A percentile compares a stretch with the other conserved stretches of the same genome.
Evolutionary conservation across 2,113 vertebrate species (phyloP).

Genomic region (Salvelinus namaycush): DNA sequence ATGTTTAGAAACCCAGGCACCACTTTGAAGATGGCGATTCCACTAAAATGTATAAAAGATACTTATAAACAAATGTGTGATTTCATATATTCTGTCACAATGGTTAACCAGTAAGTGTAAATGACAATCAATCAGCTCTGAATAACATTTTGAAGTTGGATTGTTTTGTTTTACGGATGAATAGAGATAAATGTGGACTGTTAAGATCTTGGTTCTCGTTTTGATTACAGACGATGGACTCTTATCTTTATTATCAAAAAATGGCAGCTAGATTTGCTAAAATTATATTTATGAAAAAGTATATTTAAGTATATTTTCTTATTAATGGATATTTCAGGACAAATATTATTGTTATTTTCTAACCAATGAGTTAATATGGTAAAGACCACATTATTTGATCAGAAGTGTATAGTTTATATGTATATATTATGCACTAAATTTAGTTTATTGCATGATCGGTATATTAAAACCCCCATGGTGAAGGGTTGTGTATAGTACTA

Average conservation of each 20-base stretch:
- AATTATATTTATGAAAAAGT: background rate
- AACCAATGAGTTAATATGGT: no score
- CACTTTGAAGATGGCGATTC: background rate
- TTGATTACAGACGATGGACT: no score
- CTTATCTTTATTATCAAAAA: background rate
- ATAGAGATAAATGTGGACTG: no score
- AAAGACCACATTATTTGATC: no score
- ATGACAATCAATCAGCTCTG: background rate
- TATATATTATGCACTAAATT: no score
- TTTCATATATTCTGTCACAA: background rate
- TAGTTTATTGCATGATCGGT: background rate
- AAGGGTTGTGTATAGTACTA: slow-evolving; percentile 40
- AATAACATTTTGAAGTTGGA: background rate
- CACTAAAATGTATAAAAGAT: background rate
- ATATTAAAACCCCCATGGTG: background rate
- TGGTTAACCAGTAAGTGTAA: no score
- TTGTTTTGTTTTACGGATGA: no score
- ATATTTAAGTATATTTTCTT: slow-evolving; percentile 1
- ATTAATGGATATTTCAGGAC: no score
- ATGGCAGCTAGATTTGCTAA: slow-evolving; percentile 7
- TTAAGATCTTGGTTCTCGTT: no score
- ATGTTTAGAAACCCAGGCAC: background rate
- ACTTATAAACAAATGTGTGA: background rate
- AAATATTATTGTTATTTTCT: no score
- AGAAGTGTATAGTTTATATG: no score